phyloP scores from a whole-genome alignment of 2,888 invertebrate genomes.

The Campoplex capitator region DNA sequence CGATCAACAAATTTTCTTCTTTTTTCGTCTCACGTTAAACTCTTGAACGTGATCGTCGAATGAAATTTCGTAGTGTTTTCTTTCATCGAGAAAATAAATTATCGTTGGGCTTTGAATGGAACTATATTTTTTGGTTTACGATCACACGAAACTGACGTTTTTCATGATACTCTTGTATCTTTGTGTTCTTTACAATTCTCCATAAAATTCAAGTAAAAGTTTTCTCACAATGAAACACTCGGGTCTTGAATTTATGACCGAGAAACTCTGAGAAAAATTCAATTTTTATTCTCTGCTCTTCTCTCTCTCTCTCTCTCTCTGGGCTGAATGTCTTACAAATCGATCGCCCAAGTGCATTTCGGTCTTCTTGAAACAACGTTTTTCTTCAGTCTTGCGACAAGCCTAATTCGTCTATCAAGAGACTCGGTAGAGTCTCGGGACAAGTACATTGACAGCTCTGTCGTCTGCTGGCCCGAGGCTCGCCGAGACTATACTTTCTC shows the following conservation, averaged over 20 bases:
- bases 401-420: background rate
- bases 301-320: no score
- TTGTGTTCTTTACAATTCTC: background rate
- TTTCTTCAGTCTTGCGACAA: background rate
- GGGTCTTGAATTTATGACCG: conserved; percentile 24
- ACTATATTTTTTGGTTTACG: background rate
- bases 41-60: conserved; percentile 39
- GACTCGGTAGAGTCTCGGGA: no score
- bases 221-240: background rate
- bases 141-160: background rate
- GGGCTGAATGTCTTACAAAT: background rate
- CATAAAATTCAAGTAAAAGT: conserved; percentile 14
- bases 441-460: no score
- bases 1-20: conserved; percentile 49
- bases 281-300: conserved; percentile 2
- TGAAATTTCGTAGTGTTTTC: conserved; percentile 24
- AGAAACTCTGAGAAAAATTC: background rate
- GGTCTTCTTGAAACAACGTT: conserved; percentile 31
- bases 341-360: conserved; percentile 19
- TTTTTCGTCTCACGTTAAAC: background rate
- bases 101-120: background rate
- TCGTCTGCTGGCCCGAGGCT: no score
- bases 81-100: background rate
- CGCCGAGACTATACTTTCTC: no score
- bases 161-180: background rate